These are phyloP conservation scores for Coluber constrictor DNA, from an alignment of 2,797 vertebrate species.

Conservation along the genomic window DNA sequence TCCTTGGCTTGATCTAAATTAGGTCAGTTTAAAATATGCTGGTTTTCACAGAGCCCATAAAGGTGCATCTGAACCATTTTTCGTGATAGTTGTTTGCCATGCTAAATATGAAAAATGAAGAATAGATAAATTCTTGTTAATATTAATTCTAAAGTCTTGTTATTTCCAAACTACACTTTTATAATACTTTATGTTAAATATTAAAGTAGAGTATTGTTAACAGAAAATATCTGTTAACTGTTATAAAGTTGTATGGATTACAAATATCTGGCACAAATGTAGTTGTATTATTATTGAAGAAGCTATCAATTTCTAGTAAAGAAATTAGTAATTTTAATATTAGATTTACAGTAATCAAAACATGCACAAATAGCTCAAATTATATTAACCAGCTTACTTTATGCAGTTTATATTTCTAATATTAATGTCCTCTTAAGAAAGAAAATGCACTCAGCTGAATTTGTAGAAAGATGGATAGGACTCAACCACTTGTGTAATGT, in stretches of 20 bases:
- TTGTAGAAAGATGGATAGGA: neutral
- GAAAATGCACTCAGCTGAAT: neutral
- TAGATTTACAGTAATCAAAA: neutral
- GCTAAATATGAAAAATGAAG: neutral
- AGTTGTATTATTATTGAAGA: neutral
- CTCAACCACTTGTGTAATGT: no score
- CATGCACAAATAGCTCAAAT: neutral
- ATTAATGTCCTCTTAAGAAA: neutral
- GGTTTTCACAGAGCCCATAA: neutral
- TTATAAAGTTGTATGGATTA: neutral
- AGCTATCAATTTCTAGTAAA: neutral
- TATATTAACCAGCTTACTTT: neutral
- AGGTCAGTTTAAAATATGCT: slow-evolving; percentile 14
- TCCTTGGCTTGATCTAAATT: neutral
- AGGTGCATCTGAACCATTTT: neutral
- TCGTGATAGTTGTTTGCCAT: neutral
- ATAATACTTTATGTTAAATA: neutral
- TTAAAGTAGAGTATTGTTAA: neutral
- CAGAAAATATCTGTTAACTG: neutral
- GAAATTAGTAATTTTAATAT: neutral
- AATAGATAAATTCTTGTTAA: neutral
- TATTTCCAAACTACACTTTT: neutral
- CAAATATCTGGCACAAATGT: neutral
- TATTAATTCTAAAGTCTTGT: neutral
- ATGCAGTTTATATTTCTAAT: neutral